These are phyloP conservation scores for Epizoanthus fatuus DNA, from an alignment of 92 coral and sea anemone genomes.

Conservation along the genomic window DNA sequence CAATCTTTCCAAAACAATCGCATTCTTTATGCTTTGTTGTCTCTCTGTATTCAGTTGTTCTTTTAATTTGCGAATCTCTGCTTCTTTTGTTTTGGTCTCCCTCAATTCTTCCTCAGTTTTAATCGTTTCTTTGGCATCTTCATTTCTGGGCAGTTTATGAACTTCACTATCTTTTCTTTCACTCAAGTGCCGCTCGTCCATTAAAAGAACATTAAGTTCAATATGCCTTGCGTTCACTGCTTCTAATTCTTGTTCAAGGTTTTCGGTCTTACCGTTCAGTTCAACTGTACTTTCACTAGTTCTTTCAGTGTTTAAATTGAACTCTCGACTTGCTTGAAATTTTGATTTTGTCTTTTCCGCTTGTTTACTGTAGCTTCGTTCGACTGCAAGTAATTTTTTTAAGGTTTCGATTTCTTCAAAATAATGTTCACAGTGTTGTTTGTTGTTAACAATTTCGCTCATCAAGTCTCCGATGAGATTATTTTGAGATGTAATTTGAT, in stretches of 20 bases:
- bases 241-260: slow-evolving; percentile 60
- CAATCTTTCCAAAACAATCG: slow-evolving; percentile 34
- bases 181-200: slow-evolving; percentile 51
- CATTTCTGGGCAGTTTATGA: slow-evolving; percentile 42
- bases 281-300: slow-evolving; percentile 45
- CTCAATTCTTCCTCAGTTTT: not conserved
- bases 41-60: slow-evolving; percentile 53
- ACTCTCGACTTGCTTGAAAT: not conserved
- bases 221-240: slow-evolving; percentile 50
- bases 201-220: slow-evolving; percentile 55
- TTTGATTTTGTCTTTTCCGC: slow-evolving; percentile 27
- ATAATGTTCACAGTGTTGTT: slow-evolving; percentile 56
- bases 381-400: slow-evolving; percentile 78
- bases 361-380: slow-evolving; percentile 71
- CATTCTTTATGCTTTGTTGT: slow-evolving; percentile 40
- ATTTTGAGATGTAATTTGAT: slow-evolving; percentile 36
- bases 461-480: slow-evolving; percentile 50
- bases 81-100: not conserved
- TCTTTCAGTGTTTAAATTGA: slow-evolving; percentile 23
- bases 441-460: slow-evolving; percentile 50
- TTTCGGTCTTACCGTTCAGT: slow-evolving; percentile 50
- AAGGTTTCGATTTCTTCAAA: slow-evolving; percentile 80
- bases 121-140: slow-evolving; percentile 12
- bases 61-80: slow-evolving; percentile 18
- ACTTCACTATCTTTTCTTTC: slow-evolving; percentile 54